phyloP scores from a whole-genome alignment of 1,140 invertebrate species.

The Tachypleus tridentatus region DNA sequence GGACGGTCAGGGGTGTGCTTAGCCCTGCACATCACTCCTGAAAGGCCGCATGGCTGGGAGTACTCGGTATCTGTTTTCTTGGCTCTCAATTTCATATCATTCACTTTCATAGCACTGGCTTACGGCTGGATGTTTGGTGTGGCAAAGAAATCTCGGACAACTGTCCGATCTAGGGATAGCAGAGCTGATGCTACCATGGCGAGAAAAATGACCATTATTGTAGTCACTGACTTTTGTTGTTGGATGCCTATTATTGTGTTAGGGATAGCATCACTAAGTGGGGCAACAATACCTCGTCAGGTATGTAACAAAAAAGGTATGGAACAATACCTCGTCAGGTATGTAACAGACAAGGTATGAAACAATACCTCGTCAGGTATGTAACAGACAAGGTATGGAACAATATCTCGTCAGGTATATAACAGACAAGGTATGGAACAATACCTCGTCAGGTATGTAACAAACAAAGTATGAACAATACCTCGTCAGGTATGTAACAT shows the following conservation, averaged over 20 bases:
- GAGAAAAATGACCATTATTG: constrained; percentile 42
- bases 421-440: too few species aligned
- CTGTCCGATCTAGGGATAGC: constrained; percentile 28
- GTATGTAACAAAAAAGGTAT: too few species aligned
- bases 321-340: constrained; percentile 14
- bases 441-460: too few species aligned
- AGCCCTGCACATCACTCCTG: constrained; percentile 47
- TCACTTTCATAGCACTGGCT: constrained; percentile 41
- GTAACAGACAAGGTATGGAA: too few species aligned
- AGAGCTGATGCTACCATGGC: constrained; percentile 40
- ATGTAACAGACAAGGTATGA: too few species aligned
- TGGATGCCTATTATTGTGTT: constrained; percentile 54
- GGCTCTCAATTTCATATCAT: constrained; percentile 41
- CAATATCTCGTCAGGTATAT: constrained; percentile 22
- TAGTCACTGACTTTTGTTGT: constrained; percentile 44
- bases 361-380: constrained; percentile 21
- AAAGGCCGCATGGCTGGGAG: constrained; percentile 25
- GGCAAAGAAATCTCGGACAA: constrained; percentile 38
- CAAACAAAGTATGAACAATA: too few species aligned
- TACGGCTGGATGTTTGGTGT: constrained; percentile 45
- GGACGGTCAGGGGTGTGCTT: constrained; percentile 58
- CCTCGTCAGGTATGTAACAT: too few species aligned
- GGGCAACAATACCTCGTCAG: constrained; percentile 13
- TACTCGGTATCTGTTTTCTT: constrained; percentile 47
- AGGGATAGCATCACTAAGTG: constrained; percentile 13